These are phyloP conservation scores for Lordiphosa mommai DNA, from an alignment of 1,140 invertebrate species.

Conservation along the genomic window DNA sequence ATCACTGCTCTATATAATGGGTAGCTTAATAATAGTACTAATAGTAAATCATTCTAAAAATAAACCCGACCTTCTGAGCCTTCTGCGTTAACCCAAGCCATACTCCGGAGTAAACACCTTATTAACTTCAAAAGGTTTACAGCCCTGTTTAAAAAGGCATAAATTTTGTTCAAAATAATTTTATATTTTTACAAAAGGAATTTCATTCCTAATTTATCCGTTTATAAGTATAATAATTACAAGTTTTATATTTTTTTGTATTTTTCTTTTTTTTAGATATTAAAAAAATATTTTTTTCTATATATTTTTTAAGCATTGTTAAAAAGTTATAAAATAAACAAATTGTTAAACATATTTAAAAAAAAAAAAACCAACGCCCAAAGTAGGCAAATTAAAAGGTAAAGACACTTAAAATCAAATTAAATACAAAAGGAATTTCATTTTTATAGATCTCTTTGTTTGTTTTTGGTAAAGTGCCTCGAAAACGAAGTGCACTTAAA, in stretches of 20 bases:
- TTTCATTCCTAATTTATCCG: conserved; percentile 33
- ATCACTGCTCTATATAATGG: no score
- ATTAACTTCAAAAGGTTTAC: no score
- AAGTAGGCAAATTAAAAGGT: conserved; percentile 26
- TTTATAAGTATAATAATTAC: conserved; percentile 18
- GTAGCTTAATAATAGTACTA: no score
- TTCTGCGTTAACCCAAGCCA: no score
- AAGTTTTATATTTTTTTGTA: neutral
- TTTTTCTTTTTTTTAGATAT: no score
- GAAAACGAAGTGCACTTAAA: conserved; percentile 63
- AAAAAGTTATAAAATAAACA: conserved; percentile 50
- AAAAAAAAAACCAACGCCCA: conserved; percentile 18
- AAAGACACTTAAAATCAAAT: conserved; percentile 55
- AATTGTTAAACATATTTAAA: conserved; percentile 38
- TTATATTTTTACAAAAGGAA: conserved; percentile 22
- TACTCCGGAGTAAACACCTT: no score
- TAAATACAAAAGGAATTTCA: conserved; percentile 66
- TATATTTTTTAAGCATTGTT: conserved; percentile 27
- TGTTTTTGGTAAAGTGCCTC: conserved; percentile 32
- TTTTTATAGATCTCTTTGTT: conserved; percentile 38
- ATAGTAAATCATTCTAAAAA: no score
- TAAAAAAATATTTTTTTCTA: neutral
- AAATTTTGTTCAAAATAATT: neutral
- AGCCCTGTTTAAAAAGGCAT: neutral
- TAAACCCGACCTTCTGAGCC: no score